These are phyloP conservation scores for Parapsyche elsis DNA, from an alignment of 1,140 invertebrate species.

Conservation along the genomic window DNA sequence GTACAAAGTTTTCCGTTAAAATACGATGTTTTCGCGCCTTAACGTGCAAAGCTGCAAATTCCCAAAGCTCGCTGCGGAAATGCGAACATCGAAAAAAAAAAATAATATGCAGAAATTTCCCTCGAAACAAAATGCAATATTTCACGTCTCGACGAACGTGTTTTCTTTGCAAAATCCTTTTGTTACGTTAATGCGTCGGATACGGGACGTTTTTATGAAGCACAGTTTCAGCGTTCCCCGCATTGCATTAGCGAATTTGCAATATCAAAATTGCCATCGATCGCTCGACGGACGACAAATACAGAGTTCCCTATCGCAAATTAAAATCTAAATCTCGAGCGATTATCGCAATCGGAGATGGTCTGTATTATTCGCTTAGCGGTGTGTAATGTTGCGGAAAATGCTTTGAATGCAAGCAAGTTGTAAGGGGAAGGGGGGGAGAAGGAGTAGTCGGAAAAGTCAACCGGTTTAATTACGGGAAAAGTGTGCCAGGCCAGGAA, in stretches of 20 bases:
- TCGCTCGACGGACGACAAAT: too few relatives aligned
- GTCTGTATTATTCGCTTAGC: neutral
- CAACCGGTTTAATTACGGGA: slow-evolving; percentile 16
- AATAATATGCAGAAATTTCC: too few relatives aligned
- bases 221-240: too few relatives aligned
- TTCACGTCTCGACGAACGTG: neutral
- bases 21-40: neutral
- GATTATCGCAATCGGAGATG: neutral
- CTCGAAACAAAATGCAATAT: neutral
- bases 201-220: too few relatives aligned
- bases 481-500: slow-evolving; percentile 1
- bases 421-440: neutral
- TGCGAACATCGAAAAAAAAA: too few relatives aligned
- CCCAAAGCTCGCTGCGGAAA: neutral
- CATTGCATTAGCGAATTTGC: too few relatives aligned
- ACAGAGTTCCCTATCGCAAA: neutral
- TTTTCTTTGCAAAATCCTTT: neutral
- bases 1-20: too few relatives aligned
- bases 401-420: slow-evolving; percentile 19
- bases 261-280: too few relatives aligned
- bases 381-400: slow-evolving; percentile 20
- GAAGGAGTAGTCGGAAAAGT: neutral
- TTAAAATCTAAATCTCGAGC: neutral
- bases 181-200: too few relatives aligned
- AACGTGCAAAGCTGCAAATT: neutral